phyloP scores from a whole-genome alignment of 2,113 vertebrate species.

The Hyperopisus bebe region DNA sequence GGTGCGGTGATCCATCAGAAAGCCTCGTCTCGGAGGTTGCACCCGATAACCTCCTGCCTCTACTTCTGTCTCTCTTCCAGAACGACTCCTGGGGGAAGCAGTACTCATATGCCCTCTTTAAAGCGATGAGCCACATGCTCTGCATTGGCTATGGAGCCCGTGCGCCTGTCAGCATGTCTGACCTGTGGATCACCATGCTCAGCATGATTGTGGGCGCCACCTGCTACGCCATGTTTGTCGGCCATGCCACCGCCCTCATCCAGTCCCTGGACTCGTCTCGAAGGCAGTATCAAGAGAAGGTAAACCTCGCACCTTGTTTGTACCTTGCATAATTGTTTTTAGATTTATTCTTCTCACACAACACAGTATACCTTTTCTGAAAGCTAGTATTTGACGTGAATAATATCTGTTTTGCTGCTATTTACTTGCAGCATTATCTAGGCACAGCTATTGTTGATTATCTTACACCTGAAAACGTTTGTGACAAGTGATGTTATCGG shows the following conservation, averaged over 20 bases:
- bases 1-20: slow-evolving; percentile 44
- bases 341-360: background rate
- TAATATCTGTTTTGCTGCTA: background rate
- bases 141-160: slow-evolving; percentile 95
- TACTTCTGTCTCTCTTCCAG: slow-evolving; percentile 55
- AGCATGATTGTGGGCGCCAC: slow-evolving; percentile 98
- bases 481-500: background rate
- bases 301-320: slow-evolving; percentile 44
- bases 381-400: background rate
- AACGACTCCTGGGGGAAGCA: slow-evolving; percentile 98
- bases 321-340: too few species aligned
- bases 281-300: slow-evolving; percentile 97
- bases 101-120: slow-evolving; percentile 97
- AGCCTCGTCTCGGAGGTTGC: slow-evolving; percentile 30
- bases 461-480: slow-evolving; percentile 18
- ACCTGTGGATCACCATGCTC: slow-evolving; percentile 98
- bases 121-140: slow-evolving; percentile 99
- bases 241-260: slow-evolving; percentile 93
- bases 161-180: slow-evolving; percentile 95
- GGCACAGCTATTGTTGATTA: slow-evolving; percentile 19
- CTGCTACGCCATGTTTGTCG: slow-evolving; percentile 98
- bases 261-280: slow-evolving; percentile 95
- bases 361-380: background rate
- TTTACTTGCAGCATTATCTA: background rate
- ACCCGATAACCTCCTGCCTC: slow-evolving; percentile 35